Percentiles rank a stretch among this genome's conserved stretches.
phyloP scores from a whole-genome alignment of 1,140 invertebrate genomes.

The Tetragnatha versicolor region DNA sequence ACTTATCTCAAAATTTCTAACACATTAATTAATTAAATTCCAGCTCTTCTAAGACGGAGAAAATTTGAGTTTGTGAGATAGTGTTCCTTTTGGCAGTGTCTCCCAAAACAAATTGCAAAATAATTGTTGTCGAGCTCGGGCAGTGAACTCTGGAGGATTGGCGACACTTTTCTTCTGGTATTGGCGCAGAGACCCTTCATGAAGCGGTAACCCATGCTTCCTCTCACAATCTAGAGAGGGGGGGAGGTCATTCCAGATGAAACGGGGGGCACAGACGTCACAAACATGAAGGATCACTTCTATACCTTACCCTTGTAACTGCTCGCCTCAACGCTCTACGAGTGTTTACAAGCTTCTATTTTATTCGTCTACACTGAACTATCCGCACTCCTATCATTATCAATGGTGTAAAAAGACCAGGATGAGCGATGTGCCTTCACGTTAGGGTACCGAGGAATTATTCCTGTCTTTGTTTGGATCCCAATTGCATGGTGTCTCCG shows the following conservation, averaged over 20 bases:
- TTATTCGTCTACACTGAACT: slow-evolving; percentile 27
- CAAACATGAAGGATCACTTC: slow-evolving; percentile 47
- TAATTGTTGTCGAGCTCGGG: no score
- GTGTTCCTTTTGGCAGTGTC: no score
- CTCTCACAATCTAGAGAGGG: slow-evolving; percentile 12
- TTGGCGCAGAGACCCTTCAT: slow-evolving; percentile 40
- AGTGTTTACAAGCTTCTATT: slow-evolving; percentile 50
- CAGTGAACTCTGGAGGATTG: no score
- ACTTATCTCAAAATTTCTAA: no score
- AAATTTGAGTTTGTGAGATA: no score
- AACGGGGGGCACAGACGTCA: slow-evolving; percentile 35
- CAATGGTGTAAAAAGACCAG: slow-evolving; percentile 44
- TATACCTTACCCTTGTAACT: slow-evolving; percentile 49
- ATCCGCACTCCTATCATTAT: slow-evolving; percentile 48
- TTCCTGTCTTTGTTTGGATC: slow-evolving; percentile 49
- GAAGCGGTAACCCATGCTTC: slow-evolving; percentile 32
- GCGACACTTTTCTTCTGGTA: slow-evolving; percentile 32
- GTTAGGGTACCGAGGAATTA: slow-evolving; percentile 20
- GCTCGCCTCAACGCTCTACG: slow-evolving; percentile 37
- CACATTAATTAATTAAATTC: no score
- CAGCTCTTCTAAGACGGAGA: no score
- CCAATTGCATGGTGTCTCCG: slow-evolving; percentile 47
- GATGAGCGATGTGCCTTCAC: slow-evolving; percentile 46
- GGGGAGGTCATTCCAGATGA: slow-evolving; percentile 37
- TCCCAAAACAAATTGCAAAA: no score